Base-by-base conservation (phyloP, 2,888 invertebrate species). In the Neoscelio sp. region DNA sequence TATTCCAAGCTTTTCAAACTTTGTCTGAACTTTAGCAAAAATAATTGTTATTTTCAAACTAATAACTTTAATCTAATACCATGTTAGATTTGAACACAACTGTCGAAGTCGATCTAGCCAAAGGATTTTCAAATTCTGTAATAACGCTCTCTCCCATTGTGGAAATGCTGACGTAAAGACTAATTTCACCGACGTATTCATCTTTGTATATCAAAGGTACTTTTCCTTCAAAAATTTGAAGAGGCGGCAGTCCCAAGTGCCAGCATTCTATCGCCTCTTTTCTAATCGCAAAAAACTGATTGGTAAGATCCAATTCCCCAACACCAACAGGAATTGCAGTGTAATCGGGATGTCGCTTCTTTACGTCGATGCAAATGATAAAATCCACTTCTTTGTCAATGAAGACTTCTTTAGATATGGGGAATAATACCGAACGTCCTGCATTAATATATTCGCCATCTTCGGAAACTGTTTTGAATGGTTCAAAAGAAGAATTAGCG, bases 401-500 rank as follows among this genome's bases (percentile, higher is more conserved):
- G 0, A 93, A 93, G 40, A 92, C 91, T 2, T 89, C 81, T 33
- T 93, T 92, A 52, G 92, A 92, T 2, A 94, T 87, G 0, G 93
- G 93, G 85, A 94, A 94, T 60, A 94, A 88, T 62, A 94, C 93
- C 0, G 94, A 94, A 84, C 93, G 93, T 2, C 94, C 94, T 44
- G 91, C 92, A 85, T 94, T 93, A 54, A 94, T 92, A 0, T 89
- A 64, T 35, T 90, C 88, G 1, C 83, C 38, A 15, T 85, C 84
- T 2, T 84, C 84, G 0, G 84, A 82, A 0, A 85, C 89, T 0
- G 86, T 87, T 0, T 88, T 90, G 88, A 64, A 91, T 70, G 86
- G 86, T n/a, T 84, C 86, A n/a, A 50, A 60, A 10, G n/a, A n/a
- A n/a, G n/a, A n/a, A n/a, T n/a, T n/a, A n/a, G n/a, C n/a, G n/a